Evolutionary conservation across 2,113 vertebrate species (phyloP).

Genomic region (Microtus montanus): DNA sequence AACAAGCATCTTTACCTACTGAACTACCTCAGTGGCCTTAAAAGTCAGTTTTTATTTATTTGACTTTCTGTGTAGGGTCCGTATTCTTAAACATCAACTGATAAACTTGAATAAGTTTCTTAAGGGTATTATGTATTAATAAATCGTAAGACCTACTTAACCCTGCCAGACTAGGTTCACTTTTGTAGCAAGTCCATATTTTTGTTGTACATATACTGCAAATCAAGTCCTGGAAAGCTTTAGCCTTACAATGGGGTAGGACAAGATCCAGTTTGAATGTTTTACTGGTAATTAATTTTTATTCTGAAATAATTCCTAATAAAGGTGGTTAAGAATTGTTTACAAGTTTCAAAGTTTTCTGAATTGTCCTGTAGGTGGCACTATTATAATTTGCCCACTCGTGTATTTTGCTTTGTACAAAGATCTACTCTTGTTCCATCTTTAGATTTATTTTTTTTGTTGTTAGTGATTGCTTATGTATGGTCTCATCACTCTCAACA

Average conservation of each 20-base stretch:
- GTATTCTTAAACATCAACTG: slow-evolving; percentile 18
- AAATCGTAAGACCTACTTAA: not conserved
- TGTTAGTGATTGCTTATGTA: not conserved
- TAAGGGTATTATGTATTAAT: not conserved
- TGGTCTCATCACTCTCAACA: not conserved
- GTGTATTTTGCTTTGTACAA: slow-evolving; percentile 11
- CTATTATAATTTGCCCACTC: slow-evolving; percentile 55
- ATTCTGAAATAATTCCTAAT: slow-evolving; percentile 51
- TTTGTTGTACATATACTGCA: slow-evolving; percentile 34
- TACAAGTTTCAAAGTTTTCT: slow-evolving; percentile 42
- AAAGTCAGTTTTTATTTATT: slow-evolving; percentile 25
- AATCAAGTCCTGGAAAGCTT: slow-evolving; percentile 2
- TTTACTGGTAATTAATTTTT: slow-evolving; percentile 52
- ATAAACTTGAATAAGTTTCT: slow-evolving; percentile 18
- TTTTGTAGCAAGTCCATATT: slow-evolving; percentile 24
- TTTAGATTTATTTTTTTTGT: not conserved
- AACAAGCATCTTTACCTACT: not conserved
- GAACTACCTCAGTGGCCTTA: not conserved
- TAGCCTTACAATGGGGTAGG: not conserved
- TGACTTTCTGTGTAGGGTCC: slow-evolving; percentile 18
- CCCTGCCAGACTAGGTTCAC: not conserved
- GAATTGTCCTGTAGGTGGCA: slow-evolving; percentile 71
- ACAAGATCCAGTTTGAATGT: slow-evolving; percentile 40
- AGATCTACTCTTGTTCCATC: slow-evolving; percentile 24
- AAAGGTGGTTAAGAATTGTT: slow-evolving; percentile 59